Percentiles rank a stretch among this genome's conserved stretches.
phyloP scores from a whole-genome alignment of 1,140 invertebrate genomes.

The Bombus confusus region DNA sequence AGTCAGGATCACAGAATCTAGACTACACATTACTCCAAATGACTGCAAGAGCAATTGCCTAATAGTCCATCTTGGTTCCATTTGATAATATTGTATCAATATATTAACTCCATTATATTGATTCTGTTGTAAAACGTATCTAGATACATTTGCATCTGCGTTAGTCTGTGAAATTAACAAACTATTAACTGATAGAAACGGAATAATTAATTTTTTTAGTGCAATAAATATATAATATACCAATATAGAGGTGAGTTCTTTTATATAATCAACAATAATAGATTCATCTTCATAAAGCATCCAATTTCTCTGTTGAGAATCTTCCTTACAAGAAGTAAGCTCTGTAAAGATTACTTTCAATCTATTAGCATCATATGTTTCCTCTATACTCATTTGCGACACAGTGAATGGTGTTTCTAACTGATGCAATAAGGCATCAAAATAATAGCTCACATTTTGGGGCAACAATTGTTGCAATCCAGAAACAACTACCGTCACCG shows the following conservation, averaged over 20 bases:
- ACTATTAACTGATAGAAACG: constrained; percentile 18
- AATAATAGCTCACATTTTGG: constrained; percentile 84
- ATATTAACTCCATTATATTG: constrained; percentile 89
- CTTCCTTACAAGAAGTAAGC: constrained; percentile 93
- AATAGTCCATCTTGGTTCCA: constrained; percentile 94
- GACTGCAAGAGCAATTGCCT: constrained; percentile 91
- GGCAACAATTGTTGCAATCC: constrained; percentile 86
- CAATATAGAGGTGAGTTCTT: constrained; percentile 93
- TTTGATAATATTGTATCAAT: constrained; percentile 95
- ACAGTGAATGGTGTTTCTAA: constrained; percentile 84
- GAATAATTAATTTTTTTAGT: constrained; percentile 8
- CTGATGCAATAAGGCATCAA: constrained; percentile 83
- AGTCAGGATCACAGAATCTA: constrained; percentile 90
- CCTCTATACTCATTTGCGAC: constrained; percentile 84
- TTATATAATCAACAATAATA: constrained; percentile 91
- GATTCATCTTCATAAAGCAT: constrained; percentile 95
- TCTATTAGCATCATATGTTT: constrained; percentile 90
- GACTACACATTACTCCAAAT: constrained; percentile 92
- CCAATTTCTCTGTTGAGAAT: constrained; percentile 96
- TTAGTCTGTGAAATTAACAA: constrained; percentile 86
- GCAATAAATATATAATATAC: constrained; percentile 80
- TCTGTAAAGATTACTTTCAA: constrained; percentile 91
- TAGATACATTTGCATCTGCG: constrained; percentile 91
- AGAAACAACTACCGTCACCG: constrained; percentile 89
- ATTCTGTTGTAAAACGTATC: constrained; percentile 89